Base-by-base conservation (phyloP, 2,888 invertebrate genomes). In the Ceratothoa steindachneri region DNA sequence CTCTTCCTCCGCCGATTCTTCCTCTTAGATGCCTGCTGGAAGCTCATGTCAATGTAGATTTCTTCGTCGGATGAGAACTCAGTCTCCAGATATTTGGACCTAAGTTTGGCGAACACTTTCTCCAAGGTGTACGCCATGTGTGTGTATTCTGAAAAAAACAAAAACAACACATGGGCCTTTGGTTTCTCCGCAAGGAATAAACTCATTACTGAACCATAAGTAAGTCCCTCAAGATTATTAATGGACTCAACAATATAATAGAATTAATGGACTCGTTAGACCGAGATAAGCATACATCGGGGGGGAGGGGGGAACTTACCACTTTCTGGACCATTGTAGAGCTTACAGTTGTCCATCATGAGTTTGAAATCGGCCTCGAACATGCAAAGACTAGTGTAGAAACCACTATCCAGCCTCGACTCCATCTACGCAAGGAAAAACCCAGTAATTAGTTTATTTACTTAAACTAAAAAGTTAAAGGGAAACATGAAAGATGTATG, bases 291-390 rank as follows among this genome's bases (percentile, higher is more conserved):
- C n/a, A n/a, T n/a, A n/a, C n/a, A n/a, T n/a, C n/a, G n/a, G n/a
- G n/a, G n/a, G n/a, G n/a, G n/a, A n/a, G n/a, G n/a, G n/a, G n/a
- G n/a, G n/a, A n/a, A 81, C 85, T 86, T 84, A 95, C 95, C 95
- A 87, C 94, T 95, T 82, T 93, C 91, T 81, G 91, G 91, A 71
- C 96, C 96, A 86, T 96, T 96, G 84, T 95, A 97, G 70, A 93
- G 87, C 69, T 92, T 88, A 84, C 96, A 96, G 84, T 96, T 97
- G 82, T 94, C 93, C 7, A 96, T 93, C 83, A 97, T 95, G 73
- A 94, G 88, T 82, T 92, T 90, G 84, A 97, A 95, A 85, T 96
- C 96, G 7, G 89, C 89, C 83, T 91, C 90, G 83, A 95, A 93
- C 86, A 92, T 91, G 69, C 88, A 87, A 82, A 92, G 90, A 81